Conservation (phyloP, 2,113 vertebrate genomes). For the Chaetura pelagica region DNA sequence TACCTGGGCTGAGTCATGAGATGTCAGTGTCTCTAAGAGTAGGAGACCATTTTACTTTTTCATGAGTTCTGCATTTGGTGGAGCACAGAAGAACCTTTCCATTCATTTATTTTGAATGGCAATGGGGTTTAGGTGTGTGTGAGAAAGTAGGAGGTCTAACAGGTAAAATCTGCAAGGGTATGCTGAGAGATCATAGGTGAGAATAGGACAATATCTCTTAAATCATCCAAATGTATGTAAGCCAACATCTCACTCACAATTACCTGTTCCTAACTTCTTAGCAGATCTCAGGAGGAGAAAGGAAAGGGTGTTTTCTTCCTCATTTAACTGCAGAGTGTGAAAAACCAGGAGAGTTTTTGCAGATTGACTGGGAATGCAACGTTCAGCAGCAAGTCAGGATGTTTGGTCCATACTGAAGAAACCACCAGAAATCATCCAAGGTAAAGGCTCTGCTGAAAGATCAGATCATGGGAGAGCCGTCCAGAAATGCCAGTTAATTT, state of each 20-base stretch:
- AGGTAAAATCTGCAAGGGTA: background rate
- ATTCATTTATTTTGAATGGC: background rate
- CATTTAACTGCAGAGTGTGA: background rate
- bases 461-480: rapidly evolving
- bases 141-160: background rate
- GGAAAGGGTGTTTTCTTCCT: background rate
- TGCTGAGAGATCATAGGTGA: background rate
- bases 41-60: background rate
- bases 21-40: background rate
- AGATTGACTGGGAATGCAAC: background rate
- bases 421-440: background rate
- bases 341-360: background rate
- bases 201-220: background rate
- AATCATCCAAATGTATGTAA: background rate
- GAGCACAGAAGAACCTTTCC: background rate
- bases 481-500: background rate
- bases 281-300: background rate
- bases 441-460: background rate
- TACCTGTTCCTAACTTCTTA: background rate
- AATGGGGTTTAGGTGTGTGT: background rate
- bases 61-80: background rate
- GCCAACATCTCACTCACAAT: background rate
- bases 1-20: background rate
- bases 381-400: no score
- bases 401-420: background rate